A percentile compares a stretch with the other conserved stretches of the same genome.
Evolutionary conservation across 2,113 vertebrate species (phyloP).

Genomic region (Rhipidura dahli): DNA sequence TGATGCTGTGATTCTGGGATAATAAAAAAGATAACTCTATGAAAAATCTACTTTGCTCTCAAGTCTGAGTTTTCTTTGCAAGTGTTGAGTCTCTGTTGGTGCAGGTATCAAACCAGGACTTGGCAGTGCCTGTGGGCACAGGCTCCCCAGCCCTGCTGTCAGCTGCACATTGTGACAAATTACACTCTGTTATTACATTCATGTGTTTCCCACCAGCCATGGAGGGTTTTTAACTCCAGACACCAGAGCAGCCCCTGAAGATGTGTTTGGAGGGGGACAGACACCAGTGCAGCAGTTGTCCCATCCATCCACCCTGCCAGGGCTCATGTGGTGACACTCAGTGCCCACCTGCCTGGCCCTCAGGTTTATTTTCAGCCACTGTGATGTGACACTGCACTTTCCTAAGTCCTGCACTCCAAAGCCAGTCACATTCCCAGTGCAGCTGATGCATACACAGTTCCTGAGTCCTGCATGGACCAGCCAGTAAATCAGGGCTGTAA

Average conservation of each 20-base stretch:
- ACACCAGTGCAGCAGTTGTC: background rate
- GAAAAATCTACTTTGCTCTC: background rate
- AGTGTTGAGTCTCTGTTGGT: background rate
- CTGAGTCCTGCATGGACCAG: background rate
- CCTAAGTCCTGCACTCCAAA: background rate
- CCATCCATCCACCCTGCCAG: background rate
- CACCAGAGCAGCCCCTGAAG: background rate
- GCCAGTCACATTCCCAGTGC: background rate
- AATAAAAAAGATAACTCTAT: background rate
- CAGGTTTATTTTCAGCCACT: accelerated
- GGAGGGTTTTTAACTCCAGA: background rate
- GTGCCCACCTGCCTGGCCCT: background rate
- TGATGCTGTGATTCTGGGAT: background rate
- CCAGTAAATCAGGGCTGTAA: conserved; percentile 32
- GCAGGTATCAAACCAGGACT: background rate
- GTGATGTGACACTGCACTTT: background rate
- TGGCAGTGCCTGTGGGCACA: accelerated
- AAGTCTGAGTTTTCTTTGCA: background rate
- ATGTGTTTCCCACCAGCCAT: accelerated
- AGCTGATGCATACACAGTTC: background rate
- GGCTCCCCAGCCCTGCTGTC: background rate
- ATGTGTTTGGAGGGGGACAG: background rate
- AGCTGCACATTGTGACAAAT: background rate
- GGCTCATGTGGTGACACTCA: background rate
- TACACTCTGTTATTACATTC: background rate